phyloP scores from a whole-genome alignment of 2,113 vertebrate genomes.

The Amazona vittata region DNA sequence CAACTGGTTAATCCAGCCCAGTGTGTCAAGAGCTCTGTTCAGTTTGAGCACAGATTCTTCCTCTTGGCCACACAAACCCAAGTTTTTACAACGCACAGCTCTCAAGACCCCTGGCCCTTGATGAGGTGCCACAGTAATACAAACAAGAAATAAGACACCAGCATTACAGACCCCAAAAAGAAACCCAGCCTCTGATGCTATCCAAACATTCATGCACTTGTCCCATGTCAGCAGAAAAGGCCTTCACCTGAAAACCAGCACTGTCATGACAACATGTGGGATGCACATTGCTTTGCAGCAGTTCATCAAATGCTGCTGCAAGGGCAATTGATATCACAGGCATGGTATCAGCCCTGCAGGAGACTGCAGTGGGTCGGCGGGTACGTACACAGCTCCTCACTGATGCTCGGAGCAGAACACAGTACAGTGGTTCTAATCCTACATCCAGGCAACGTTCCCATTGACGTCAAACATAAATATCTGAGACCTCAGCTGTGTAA shows the following conservation, averaged over 20 bases:
- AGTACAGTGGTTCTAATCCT: neutral
- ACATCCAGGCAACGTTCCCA: neutral
- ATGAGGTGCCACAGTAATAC: rapidly evolving
- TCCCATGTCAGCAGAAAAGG: neutral
- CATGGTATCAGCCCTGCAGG: rapidly evolving
- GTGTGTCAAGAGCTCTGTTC: rapidly evolving
- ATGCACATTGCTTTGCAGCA: neutral
- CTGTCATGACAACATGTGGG: rapidly evolving
- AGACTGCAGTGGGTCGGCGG: neutral
- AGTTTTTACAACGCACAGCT: neutral
- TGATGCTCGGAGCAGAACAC: neutral
- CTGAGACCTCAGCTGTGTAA: slow-evolving; percentile 30
- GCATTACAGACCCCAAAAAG: rapidly evolving
- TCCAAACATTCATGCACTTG: neutral
- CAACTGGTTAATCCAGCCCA: neutral
- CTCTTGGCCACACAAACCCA: rapidly evolving
- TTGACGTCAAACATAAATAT: slow-evolving; percentile 49
- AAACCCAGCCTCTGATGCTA: rapidly evolving
- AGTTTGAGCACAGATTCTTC: rapidly evolving
- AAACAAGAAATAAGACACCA: neutral
- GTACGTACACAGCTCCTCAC: rapidly evolving
- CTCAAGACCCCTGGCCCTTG: neutral
- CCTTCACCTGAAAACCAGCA: neutral
- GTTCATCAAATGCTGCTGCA: rapidly evolving
- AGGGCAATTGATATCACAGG: rapidly evolving